Conservation (phyloP, 2,113 vertebrate species). For the Anarhynchus alexandrinus region DNA sequence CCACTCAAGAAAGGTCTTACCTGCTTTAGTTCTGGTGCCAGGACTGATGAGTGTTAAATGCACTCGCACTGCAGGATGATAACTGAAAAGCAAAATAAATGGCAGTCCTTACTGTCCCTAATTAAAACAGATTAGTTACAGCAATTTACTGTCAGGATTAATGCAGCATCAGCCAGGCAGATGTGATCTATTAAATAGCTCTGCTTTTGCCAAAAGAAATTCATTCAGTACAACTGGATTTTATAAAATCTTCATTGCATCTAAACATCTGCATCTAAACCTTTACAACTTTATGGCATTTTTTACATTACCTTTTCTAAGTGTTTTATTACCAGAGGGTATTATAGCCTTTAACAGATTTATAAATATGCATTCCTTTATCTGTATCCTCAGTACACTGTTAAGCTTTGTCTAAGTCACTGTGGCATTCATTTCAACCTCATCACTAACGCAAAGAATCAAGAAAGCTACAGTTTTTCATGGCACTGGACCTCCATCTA, state of each 20-base stretch:
- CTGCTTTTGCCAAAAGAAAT: not conserved
- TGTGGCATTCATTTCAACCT: not conserved
- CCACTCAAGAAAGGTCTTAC: not conserved
- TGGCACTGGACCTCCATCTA: slow-evolving; percentile 51
- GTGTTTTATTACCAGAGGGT: not conserved
- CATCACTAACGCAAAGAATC: not conserved
- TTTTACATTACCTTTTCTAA: not conserved
- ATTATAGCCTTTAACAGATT: not conserved
- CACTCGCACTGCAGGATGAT: not conserved
- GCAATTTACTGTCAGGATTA: slow-evolving; percentile 1
- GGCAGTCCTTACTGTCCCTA: not conserved
- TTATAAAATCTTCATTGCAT: not conserved
- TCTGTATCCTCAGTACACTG: not conserved
- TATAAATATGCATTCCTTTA: not conserved
- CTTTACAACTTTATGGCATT: not conserved
- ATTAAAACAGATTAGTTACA: slow-evolving; percentile 47
- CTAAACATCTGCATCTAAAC: not conserved
- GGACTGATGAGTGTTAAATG: not conserved
- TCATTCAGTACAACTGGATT: not conserved
- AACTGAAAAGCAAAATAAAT: not conserved
- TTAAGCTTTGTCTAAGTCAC: not conserved
- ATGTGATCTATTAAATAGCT: slow-evolving; percentile 11
- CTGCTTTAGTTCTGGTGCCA: not conserved
- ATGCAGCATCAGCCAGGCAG: not conserved
- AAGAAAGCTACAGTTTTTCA: not conserved